Evolutionary conservation across 2,797 vertebrate genomes (phyloP).

Genomic region (Cottoperca gobio): DNA sequence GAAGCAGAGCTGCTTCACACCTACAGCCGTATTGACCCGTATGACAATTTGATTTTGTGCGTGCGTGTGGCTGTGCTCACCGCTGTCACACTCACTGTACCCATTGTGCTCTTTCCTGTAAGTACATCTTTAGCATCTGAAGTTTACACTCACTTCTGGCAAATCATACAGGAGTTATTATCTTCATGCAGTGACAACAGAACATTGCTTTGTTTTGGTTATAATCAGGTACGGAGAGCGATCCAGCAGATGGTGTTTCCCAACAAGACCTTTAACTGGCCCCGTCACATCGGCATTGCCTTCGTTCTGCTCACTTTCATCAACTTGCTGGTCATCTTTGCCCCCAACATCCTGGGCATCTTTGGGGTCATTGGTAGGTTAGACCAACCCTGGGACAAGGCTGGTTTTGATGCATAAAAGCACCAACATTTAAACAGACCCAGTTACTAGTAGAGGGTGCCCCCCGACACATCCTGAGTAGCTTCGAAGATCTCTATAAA

Average conservation of each 20-base stretch:
- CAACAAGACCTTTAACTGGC: conserved; percentile 95
- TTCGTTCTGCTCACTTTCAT: conserved; percentile 89
- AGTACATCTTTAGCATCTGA: conserved; percentile 65
- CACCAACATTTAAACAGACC: not conserved
- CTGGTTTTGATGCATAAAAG: not conserved
- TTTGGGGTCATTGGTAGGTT: conserved; percentile 95
- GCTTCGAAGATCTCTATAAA: no score
- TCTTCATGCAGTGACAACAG: not conserved
- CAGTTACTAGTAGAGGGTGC: not conserved
- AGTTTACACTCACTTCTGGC: not conserved
- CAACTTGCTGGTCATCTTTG: conserved; percentile 97
- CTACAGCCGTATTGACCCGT: conserved; percentile 92
- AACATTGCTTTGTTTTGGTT: not conserved
- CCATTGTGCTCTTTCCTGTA: conserved; percentile 97
- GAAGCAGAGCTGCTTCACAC: conserved; percentile 96
- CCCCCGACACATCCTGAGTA: no score
- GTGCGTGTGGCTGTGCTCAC: conserved; percentile 96
- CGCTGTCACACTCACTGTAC: conserved; percentile 96
- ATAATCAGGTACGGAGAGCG: conserved; percentile 91
- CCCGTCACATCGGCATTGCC: conserved; percentile 91
- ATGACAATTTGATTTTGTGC: conserved; percentile 93
- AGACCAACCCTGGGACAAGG: not conserved
- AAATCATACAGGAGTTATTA: not conserved
- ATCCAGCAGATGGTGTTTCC: conserved; percentile 97
- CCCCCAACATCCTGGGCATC: conserved; percentile 96